Percentiles rank a stretch among this genome's conserved stretches.
Conservation (phyloP, 2,113 vertebrate genomes). For the Bubalus kerabau region DNA sequence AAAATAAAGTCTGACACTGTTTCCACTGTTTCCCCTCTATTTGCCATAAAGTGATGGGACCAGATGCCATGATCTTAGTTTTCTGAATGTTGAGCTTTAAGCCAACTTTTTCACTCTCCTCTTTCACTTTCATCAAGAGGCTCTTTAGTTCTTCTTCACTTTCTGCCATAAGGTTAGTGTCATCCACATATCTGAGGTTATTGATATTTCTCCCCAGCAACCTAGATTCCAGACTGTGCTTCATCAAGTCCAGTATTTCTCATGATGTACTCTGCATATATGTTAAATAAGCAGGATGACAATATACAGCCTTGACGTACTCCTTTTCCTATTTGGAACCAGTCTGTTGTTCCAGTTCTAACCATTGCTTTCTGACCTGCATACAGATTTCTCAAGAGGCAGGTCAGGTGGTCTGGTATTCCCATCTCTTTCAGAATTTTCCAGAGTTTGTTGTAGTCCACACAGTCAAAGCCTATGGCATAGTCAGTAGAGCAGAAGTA, state of each 20-base stretch:
- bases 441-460: neutral
- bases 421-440: neutral
- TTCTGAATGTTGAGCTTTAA: too few relatives aligned
- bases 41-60: too few relatives aligned
- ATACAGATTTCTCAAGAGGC: neutral
- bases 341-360: neutral
- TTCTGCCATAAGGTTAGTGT: neutral
- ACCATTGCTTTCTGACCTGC: neutral
- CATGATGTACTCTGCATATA: neutral
- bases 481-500: neutral
- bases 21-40: too few relatives aligned
- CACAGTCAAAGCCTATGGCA: neutral
- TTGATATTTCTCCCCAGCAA: fast-evolving
- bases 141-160: neutral
- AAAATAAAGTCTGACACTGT: too few relatives aligned
- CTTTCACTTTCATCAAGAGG: neutral
- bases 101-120: neutral
- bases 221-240: neutral
- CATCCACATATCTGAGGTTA: neutral
- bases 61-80: too few relatives aligned
- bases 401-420: neutral
- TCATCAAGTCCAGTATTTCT: neutral
- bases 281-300: neutral
- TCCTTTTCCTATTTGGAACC: fast-evolving
- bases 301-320: neutral